phyloP scores from a whole-genome alignment of 2,888 invertebrate species.

The Andrena praecox region DNA sequence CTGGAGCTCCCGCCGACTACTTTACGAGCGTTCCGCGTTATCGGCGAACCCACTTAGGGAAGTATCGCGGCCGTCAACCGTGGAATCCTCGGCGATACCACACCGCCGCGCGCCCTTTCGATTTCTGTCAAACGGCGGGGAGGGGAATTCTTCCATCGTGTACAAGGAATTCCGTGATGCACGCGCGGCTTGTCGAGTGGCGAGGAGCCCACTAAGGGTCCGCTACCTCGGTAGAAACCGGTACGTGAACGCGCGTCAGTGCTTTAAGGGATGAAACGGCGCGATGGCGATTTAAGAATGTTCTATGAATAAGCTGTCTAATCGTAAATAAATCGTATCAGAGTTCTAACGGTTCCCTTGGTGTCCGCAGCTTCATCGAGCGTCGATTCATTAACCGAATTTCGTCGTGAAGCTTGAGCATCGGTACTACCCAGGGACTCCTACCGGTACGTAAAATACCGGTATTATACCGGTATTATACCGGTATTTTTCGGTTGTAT shows the following conservation, averaged over 20 bases:
- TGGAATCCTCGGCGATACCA: slow-evolving; percentile 6
- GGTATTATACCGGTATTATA: too few species aligned
- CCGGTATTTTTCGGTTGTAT: too few species aligned
- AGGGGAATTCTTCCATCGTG: slow-evolving; percentile 7
- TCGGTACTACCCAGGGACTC: too few species aligned
- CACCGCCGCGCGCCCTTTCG: background rate
- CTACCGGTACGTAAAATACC: too few species aligned
- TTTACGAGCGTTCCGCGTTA: slow-evolving; percentile 60
- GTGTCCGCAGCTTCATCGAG: too few species aligned
- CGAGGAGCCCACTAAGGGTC: background rate
- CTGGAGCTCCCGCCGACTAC: slow-evolving; percentile 29
- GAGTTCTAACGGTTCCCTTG: too few species aligned
- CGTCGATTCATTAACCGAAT: too few species aligned
- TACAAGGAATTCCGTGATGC: background rate
- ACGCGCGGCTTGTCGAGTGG: background rate
- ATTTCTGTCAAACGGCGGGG: background rate
- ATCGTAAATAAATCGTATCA: too few species aligned
- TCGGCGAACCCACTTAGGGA: slow-evolving; percentile 56
- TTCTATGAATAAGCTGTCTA: too few species aligned
- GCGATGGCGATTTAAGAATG: too few species aligned
- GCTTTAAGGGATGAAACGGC: background rate
- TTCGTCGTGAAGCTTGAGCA: too few species aligned
- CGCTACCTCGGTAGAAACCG: background rate
- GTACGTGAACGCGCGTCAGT: background rate
- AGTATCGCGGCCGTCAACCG: slow-evolving; percentile 30